phyloP scores from a whole-genome alignment of 1,140 invertebrate genomes.

The Micrasema longulum region DNA sequence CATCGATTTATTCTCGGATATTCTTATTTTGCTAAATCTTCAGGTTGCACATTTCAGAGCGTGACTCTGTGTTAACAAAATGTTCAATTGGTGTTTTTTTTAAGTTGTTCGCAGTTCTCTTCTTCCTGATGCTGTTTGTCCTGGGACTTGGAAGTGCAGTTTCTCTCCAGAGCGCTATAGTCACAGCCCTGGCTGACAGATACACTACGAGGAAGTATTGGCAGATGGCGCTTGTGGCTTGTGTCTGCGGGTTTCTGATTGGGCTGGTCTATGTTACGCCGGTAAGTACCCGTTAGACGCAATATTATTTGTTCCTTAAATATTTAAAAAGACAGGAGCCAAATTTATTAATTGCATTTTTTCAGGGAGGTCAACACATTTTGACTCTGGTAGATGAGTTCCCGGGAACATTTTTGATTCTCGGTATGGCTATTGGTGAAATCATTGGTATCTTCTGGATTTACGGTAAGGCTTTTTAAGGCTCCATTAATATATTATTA shows the following conservation, averaged over 20 bases:
- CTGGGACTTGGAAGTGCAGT: slow-evolving; percentile 83
- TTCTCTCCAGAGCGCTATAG: slow-evolving; percentile 74
- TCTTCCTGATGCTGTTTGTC: slow-evolving; percentile 91
- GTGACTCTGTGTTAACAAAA: too few relatives aligned
- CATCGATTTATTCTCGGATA: too few relatives aligned
- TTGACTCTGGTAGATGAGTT: slow-evolving; percentile 88
- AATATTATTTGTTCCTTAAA: too few relatives aligned
- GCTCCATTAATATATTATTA: too few relatives aligned
- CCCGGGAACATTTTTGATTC: slow-evolving; percentile 84
- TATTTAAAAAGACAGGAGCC: too few relatives aligned
- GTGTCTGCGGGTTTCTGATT: slow-evolving; percentile 73
- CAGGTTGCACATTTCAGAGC: too few relatives aligned
- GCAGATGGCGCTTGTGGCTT: slow-evolving; percentile 72
- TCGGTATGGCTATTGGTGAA: slow-evolving; percentile 80
- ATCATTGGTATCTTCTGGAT: slow-evolving; percentile 79
- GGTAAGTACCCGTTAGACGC: slow-evolving; percentile 64
- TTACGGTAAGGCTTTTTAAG: slow-evolving; percentile 80
- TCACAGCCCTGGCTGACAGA: slow-evolving; percentile 78
- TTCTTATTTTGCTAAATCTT: too few relatives aligned
- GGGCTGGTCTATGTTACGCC: slow-evolving; percentile 83
- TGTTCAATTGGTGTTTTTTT: too few relatives aligned
- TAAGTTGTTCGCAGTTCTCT: slow-evolving; percentile 83
- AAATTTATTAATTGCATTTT: not conserved
- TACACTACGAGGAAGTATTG: slow-evolving; percentile 75
- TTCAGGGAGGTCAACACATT: slow-evolving; percentile 88